Percentiles rank a stretch among this genome's conserved stretches.
These are phyloP conservation scores for Nebria ingens DNA, from an alignment of 1,140 invertebrate genomes.

Conservation along the genomic window DNA sequence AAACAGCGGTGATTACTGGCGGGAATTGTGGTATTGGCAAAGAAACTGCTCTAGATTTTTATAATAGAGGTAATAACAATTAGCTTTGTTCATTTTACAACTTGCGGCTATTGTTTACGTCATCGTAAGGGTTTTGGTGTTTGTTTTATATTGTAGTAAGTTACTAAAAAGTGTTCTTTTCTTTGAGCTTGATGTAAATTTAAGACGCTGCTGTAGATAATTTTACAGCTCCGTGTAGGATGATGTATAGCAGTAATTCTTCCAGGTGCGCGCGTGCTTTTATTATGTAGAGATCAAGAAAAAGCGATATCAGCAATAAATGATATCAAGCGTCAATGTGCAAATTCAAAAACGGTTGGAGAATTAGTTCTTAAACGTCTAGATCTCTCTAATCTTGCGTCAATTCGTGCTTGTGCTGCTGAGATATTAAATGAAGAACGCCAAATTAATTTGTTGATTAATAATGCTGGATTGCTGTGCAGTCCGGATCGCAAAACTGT, in stretches of 20 bases:
- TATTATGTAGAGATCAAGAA: conserved; percentile 51
- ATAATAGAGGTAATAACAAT: conserved; percentile 37
- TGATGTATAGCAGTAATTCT: too few relatives aligned
- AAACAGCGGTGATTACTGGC: conserved; percentile 59
- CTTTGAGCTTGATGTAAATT: too few relatives aligned
- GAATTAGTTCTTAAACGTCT: conserved; percentile 46
- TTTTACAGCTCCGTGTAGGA: too few relatives aligned
- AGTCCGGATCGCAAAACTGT: conserved; percentile 29
- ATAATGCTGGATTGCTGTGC: conserved; percentile 23
- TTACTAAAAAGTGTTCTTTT: too few relatives aligned
- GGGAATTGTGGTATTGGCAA: conserved; percentile 64
- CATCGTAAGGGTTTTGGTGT: too few relatives aligned
- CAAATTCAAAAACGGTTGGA: conserved; percentile 37
- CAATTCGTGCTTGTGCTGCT: conserved; percentile 56
- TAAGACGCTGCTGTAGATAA: too few relatives aligned
- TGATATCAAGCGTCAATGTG: conserved; percentile 33
- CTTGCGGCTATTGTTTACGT: too few relatives aligned
- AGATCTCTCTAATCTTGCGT: conserved; percentile 59
- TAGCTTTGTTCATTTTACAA: too few relatives aligned
- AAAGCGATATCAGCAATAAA: conserved; percentile 38
- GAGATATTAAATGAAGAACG: conserved; percentile 23
- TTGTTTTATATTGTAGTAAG: too few relatives aligned
- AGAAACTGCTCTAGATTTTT: conserved; percentile 52
- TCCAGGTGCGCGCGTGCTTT: conserved; percentile 47
- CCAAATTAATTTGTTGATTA: conserved; percentile 19